Evolutionary conservation across 2,797 vertebrate species (phyloP), one percentile per base, ranked within the genome.

Genomic region (Acanthornis magna): DNA sequence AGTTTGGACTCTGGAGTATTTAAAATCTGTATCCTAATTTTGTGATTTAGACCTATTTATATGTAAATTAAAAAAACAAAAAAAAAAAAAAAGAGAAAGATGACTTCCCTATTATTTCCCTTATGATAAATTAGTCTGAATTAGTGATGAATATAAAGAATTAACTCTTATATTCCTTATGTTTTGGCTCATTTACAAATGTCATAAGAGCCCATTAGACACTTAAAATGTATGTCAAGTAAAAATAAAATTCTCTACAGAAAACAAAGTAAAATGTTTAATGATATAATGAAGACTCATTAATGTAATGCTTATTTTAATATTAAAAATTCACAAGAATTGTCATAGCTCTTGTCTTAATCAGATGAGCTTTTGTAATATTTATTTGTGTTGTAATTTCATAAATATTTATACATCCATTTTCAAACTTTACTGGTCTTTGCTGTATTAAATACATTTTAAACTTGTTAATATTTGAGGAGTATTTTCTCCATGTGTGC

Each of bases 301-400:
- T 96, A 96, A 93, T 87, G 96, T 93, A 88, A 94, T 96, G 90
- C 89, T 96, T 95, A 96, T 96, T 96, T 94, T 96, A 95, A 85
- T 94, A 97, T 97, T 96, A 97, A 95, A 97, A 94, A 97, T 97
- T 89, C 93, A 97, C 74, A 96, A 95, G 93, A 93, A 95, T 95
- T 96, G 96, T 95, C 96, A 95, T 67, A 93, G 75, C 83, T 95
- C 90, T 91, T 92, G 85, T 96, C 92, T 96, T 96, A 95, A 96
- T 89, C 97, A 93, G 88, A 95, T 91, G 85, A 95, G 92, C 89
- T 96, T 95, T 90, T 97, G 92, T 96, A 96, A 95, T 92, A 94
- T 96, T 96, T 96, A 96, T 91, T 85, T 91, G 38, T 82, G 53
- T 68, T 94, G 79, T 88, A 85, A 94, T 92, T 92, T 94, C 93